These are phyloP conservation scores for Vombatus ursinus DNA, from an alignment of 2,113 vertebrate species.

Conservation along the genomic window DNA sequence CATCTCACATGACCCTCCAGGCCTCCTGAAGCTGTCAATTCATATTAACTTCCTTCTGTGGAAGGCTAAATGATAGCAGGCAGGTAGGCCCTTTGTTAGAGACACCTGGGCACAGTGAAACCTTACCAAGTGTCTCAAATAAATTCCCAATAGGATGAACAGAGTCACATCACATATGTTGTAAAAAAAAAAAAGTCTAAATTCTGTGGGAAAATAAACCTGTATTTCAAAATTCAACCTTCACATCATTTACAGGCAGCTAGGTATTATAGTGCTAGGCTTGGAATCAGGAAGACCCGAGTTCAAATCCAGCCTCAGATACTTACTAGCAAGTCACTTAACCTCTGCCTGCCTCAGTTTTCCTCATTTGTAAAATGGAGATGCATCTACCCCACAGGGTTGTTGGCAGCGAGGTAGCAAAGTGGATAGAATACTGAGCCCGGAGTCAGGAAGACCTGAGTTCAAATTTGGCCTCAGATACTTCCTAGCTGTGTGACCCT, in stretches of 20 bases:
- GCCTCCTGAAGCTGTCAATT: not conserved
- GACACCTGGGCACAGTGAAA: not conserved
- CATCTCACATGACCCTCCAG: not conserved
- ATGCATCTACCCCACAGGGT: not conserved
- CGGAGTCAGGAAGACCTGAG: not conserved
- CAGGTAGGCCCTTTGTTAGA: not conserved
- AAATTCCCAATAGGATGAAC: not conserved
- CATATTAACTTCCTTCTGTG: not conserved
- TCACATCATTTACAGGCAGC: not conserved
- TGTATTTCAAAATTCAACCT: not conserved
- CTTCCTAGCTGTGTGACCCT: not conserved
- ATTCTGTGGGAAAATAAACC: not conserved
- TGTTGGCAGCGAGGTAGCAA: not conserved
- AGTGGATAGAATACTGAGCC: not conserved
- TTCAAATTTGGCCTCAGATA: not conserved
- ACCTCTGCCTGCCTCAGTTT: not conserved
- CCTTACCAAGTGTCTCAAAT: not conserved
- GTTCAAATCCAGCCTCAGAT: not conserved
- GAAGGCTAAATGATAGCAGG: not conserved
- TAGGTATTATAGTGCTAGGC: not conserved
- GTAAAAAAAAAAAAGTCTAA: not conserved
- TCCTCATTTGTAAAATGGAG: too few species aligned
- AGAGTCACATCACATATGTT: not conserved
- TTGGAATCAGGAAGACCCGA: not conserved
- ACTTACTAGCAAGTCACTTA: not conserved